phyloP scores from a whole-genome alignment of 2,113 vertebrate species.

The Myocastor coypus region DNA sequence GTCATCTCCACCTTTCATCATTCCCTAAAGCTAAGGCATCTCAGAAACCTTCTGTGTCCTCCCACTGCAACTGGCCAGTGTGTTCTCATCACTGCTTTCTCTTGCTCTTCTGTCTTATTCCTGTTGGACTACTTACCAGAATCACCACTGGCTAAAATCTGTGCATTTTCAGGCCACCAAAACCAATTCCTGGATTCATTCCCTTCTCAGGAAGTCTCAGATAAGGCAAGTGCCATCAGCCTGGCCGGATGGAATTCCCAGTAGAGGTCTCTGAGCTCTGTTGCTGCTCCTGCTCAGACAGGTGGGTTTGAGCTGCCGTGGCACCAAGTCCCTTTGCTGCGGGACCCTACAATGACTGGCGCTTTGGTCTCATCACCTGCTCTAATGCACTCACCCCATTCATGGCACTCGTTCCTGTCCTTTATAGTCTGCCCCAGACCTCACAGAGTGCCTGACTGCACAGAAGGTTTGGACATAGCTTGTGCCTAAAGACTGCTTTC shows the following conservation, averaged over 20 bases:
- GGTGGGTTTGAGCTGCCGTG: background rate
- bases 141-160: background rate
- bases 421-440: background rate
- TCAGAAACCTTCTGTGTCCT: background rate
- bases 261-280: background rate
- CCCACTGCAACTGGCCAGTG: too few species aligned
- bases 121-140: too few species aligned
- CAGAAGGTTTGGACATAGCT: background rate
- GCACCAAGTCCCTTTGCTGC: background rate
- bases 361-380: background rate
- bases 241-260: background rate
- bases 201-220: background rate
- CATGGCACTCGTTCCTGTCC: background rate
- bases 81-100: background rate
- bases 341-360: background rate
- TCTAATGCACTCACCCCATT: fast-evolving
- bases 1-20: too few species aligned
- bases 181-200: background rate
- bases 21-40: background rate
- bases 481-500: too few species aligned
- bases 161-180: background rate
- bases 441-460: background rate
- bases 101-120: background rate
- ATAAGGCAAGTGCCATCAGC: background rate
- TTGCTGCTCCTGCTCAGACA: background rate